Evolutionary conservation across 2,888 invertebrate genomes (phyloP), one percentile per base, ranked within the genome.

Genomic region (Coenonympha arcania): DNA sequence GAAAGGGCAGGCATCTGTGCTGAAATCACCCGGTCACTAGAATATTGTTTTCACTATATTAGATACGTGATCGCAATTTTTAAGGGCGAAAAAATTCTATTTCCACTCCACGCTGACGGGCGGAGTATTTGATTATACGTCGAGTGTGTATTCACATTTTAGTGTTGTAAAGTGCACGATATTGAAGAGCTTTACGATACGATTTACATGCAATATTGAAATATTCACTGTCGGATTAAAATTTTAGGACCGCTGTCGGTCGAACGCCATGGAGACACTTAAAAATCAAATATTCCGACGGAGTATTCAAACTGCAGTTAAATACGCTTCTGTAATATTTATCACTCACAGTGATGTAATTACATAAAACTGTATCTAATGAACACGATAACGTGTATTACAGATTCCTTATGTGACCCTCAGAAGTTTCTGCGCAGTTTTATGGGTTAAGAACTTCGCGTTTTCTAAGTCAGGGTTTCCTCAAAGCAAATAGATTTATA

Each of bases 11-110:
- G 73, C 84, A 83, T 80, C 81, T 85, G 85, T 73, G 78, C 78
- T 70, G 76, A 75, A 84, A 84, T 85, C 85, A 85, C 77, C 84
- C 86, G 87, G 87, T 87, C 87, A 87, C 87, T 87, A 84, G 87
- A 84, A 87, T 87, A 87, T 87, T 87, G 87, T 87, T 87, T 87
- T 87, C 87, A 87, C 87, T 87, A 85, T 87, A 87, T 87, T 87
- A 87, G 87, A 87, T 78, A 87, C 87, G 87, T 87, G 87, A 77
- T 79, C 83, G 87, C 84, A 78, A 87, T 87, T 87, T 85, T 87
- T 84, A 86, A 86, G 81, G 74, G 79, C 73, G 75, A 83, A 85
- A 84, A 85, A 53, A 86, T 79, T 81, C 82, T 75, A 83, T 87
- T 83, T 81, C 71, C 70, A 75, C 71, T 74, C 68, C 58, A 71